Conservation (phyloP, 1,140 invertebrate genomes). For the Camponotus vicinus region DNA sequence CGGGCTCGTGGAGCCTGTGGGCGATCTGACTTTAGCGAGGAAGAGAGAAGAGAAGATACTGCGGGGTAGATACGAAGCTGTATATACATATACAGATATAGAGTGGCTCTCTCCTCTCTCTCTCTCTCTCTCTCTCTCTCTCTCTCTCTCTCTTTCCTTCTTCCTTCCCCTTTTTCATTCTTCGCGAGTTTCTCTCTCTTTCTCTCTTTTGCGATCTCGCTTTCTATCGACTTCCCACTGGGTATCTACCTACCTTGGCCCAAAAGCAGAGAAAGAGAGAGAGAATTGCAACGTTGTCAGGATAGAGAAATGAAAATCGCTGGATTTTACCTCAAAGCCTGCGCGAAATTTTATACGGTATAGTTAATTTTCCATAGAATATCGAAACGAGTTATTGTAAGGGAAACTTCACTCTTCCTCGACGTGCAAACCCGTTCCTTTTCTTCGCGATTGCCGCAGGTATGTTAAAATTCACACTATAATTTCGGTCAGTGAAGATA, state of each 20-base stretch:
- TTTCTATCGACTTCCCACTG: conserved; percentile 50
- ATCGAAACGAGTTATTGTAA: conserved; percentile 45
- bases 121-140: neutral
- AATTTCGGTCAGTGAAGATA: conserved; percentile 45
- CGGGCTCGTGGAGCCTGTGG: conserved; percentile 77
- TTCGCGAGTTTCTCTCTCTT: neutral
- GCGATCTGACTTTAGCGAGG: conserved; percentile 77
- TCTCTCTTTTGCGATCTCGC: neutral
- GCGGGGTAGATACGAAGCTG: conserved; percentile 70
- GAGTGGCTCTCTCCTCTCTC: neutral
- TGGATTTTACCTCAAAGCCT: conserved; percentile 47
- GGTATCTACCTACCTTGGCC: neutral
- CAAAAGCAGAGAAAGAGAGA: conserved; percentile 31
- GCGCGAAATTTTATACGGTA: conserved; percentile 55
- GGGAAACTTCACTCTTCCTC: conserved; percentile 39
- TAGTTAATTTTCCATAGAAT: conserved; percentile 55
- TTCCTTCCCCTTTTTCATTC: too few species aligned
- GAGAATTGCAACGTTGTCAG: conserved; percentile 37
- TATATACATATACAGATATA: conserved; percentile 54
- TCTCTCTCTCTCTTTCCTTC: conserved; percentile 9
- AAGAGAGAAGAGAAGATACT: conserved; percentile 72
- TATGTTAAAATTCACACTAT: conserved; percentile 56
- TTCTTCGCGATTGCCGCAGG: conserved; percentile 42
- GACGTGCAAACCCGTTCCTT: conserved; percentile 26
- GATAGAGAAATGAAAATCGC: conserved; percentile 47